A percentile compares a stretch with the other conserved stretches of the same genome.
Conservation (phyloP, 2,888 invertebrate genomes). For the Tillus elongatus region DNA sequence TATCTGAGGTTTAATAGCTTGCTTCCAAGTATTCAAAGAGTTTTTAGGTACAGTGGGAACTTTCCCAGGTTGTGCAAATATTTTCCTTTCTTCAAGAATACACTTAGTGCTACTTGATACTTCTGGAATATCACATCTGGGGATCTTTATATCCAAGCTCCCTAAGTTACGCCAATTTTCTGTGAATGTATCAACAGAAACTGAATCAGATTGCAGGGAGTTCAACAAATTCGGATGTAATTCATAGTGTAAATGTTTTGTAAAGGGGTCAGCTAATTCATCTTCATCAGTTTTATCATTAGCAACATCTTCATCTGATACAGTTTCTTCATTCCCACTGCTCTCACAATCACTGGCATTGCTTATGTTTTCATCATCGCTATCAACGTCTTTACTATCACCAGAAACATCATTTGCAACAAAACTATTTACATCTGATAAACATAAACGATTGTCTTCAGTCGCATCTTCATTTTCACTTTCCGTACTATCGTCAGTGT, state of each 20-base stretch:
- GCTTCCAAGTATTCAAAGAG: constrained; percentile 44
- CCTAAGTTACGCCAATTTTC: constrained; percentile 57
- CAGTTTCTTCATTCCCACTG: constrained; percentile 12
- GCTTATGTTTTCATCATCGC: constrained; percentile 3
- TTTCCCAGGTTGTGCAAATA: constrained; percentile 47
- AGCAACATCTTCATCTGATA: constrained; percentile 36
- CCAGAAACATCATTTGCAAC: constrained; percentile 8
- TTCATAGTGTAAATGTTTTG: constrained; percentile 58
- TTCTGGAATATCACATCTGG: constrained; percentile 49
- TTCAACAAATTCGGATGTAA: constrained; percentile 55
- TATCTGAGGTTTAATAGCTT: constrained; percentile 61
- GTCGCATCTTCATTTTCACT: constrained; percentile 15
- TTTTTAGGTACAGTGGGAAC: constrained; percentile 44
- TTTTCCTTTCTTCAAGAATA: constrained; percentile 41
- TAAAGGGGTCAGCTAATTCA: constrained; percentile 53
- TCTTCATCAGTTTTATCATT: constrained; percentile 34
- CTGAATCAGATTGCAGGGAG: constrained; percentile 47
- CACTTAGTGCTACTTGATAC: constrained; percentile 35
- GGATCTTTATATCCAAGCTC: constrained; percentile 50
- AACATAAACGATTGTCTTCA: constrained; percentile 7
- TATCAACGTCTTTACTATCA: constrained; percentile 16
- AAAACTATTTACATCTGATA: too few relatives aligned
- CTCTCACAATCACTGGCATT: not conserved
- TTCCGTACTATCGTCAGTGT: constrained; percentile 9
- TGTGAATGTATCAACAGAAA: constrained; percentile 37